Base-by-base conservation (phyloP, 2,113 vertebrate species). In the Pao palembangensis region DNA sequence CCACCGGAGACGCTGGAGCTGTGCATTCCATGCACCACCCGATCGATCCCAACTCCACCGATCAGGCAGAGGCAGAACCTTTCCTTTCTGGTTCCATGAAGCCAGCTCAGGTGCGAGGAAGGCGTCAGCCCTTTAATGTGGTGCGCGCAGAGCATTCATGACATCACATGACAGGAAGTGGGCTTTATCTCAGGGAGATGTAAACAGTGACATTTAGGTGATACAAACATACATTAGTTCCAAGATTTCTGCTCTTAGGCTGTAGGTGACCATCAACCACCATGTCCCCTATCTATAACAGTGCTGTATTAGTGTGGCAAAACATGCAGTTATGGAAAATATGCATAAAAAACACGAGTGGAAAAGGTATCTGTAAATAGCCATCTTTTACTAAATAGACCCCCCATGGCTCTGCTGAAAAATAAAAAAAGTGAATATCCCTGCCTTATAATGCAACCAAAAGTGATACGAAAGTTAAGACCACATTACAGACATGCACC, bases 301-400 rank as follows among this genome's bases (percentile, higher is more conserved):
- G 82, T 86, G 86, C 79, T 85, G 83, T 83, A 85, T 87, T 86
- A 85, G 85, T 86, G 88, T 86, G 83, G 80, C 81, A 82, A 85
- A 82, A 89, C 88, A 89, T 88, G 88, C 88, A 61, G 75, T 82
- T 86, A 83, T 82, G 87, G 79, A 86, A 89, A 85, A 85, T 81
- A 88, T 85, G 79, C 79, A 85, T 75, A 73, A 53, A 84, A 84
- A 87, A 85, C 78, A 73, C 73, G 81, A 81, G 69, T 58, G 83
- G 73, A 74, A 89, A 84, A 85, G 84, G 89, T 86, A 90, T 90
- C 62, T 84, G 83, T 82, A 88, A 89, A 85, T 88, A 85, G 81
- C 82, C 79, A 85, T 78, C 76, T 89, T 89, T 86, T 17, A 87
- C 85, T 84, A 82, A 71, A 87, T 59, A 84, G 82, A 85, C 71